These are phyloP conservation scores for Melanostigma gelatinosum DNA, from an alignment of 2,113 vertebrate species.

Conservation along the genomic window DNA sequence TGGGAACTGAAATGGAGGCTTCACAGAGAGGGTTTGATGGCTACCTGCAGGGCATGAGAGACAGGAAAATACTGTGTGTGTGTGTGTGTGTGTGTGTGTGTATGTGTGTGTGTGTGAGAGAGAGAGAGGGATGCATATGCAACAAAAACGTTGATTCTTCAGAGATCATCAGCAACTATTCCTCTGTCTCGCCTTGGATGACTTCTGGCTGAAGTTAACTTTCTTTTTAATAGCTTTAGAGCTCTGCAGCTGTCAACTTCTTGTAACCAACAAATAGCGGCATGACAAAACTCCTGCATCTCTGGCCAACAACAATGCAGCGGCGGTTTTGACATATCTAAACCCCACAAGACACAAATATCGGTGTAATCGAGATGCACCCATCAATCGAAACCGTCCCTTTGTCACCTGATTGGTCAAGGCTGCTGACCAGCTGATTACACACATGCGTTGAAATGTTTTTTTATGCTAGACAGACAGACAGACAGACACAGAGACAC, in stretches of 20 bases:
- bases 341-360: background rate
- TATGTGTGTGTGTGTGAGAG: background rate
- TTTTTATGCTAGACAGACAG: no score
- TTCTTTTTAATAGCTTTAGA: slow-evolving; percentile 36
- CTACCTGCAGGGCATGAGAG: slow-evolving; percentile 54
- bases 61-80: slow-evolving; percentile 8
- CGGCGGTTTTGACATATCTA: background rate
- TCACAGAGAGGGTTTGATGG: slow-evolving; percentile 56
- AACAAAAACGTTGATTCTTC: slow-evolving; percentile 34
- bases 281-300: background rate
- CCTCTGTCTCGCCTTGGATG: slow-evolving; percentile 50
- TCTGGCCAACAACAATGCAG: background rate
- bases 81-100: slow-evolving; percentile 8
- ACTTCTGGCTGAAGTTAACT: slow-evolving; percentile 62
- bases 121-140: background rate
- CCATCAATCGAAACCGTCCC: background rate
- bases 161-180: slow-evolving; percentile 39
- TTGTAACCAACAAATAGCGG: background rate
- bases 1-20: slow-evolving; percentile 48
- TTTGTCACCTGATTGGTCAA: background rate
- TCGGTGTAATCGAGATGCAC: background rate
- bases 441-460: no score
- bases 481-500: no score
- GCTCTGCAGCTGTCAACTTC: slow-evolving; percentile 5
- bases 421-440: background rate